Base-by-base conservation (phyloP, 1,140 invertebrate species). In the Lepidurus arcticus region DNA sequence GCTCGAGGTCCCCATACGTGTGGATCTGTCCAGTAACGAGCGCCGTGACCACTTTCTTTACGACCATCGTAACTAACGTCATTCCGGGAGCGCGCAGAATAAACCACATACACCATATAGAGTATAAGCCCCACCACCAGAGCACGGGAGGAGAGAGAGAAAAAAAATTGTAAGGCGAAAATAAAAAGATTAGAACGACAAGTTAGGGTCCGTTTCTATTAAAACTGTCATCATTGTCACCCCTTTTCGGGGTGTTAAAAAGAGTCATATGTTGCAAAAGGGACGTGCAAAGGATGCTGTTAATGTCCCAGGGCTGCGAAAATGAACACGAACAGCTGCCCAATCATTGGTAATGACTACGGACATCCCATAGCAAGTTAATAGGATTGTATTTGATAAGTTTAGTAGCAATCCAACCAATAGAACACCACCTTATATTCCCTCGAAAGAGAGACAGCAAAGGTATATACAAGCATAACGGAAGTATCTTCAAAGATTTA, bases 1-100 rank as follows among this genome's bases (percentile, higher is more conserved):
- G 53, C 53, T 4, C 53, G 53, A 65, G 53, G 13, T 65, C 53
- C 53, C 53, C 53, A 65, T n/a, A 65, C 53, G 53, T 65, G 53
- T 16, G 53, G 53, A 65, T 65, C 53, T 21, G 53, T 65, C 53
- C 53, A 65, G 21, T 65, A 65, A 65, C 53, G 53, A 21, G 53
- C 53, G 21, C 53, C 53, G 53, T 65, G 21, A 65, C 53, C 21
- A 21, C 53, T 65, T 65, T 65, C 53, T 65, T 65, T 65, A 65
- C 53, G 53, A 16, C 53, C 53, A 65, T 65, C 53, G 21, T 65
- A 65, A 65, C 53, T 65, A 34, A 34, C 34, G 34, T 34, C 34
- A 65, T 65, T 65, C 53, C 53, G 53, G 21, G 53, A 65, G 7
- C n/a, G 53, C 53, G 21, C 16, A 65, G 53, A 65, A 65, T 13